phyloP scores from a whole-genome alignment of 2,113 vertebrate species.

The Bothrops jararaca region DNA sequence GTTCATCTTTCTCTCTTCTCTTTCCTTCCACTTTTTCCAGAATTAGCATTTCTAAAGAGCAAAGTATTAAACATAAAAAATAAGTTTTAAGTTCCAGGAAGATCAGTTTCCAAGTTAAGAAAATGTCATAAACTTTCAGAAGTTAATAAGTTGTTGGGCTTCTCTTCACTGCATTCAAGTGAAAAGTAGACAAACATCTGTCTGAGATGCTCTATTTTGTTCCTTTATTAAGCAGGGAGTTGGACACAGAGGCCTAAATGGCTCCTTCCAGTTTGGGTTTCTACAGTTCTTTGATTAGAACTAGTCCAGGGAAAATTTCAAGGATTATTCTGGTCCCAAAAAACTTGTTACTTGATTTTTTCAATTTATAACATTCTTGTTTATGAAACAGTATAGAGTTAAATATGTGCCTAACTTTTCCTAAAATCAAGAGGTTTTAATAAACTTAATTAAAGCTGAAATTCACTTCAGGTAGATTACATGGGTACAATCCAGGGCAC shows the following conservation, averaged over 20 bases:
- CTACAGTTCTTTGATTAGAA: not conserved
- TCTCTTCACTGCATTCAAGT: not conserved
- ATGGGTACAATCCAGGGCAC: not conserved
- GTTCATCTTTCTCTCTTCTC: not conserved
- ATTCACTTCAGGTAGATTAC: not conserved
- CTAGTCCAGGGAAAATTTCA: not conserved
- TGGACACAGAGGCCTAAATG: not conserved
- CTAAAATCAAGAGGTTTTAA: not conserved
- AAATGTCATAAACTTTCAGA: not conserved
- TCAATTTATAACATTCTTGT: not conserved
- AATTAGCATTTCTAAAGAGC: not conserved
- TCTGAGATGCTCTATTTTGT: not conserved
- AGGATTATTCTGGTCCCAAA: rapidly evolving
- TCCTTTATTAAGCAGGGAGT: not conserved
- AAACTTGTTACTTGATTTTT: not conserved
- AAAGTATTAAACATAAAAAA: not conserved
- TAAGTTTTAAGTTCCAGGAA: not conserved
- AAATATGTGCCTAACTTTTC: not conserved
- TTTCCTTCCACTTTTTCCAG: not conserved
- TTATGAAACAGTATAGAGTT: not conserved
- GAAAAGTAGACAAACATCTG: not conserved
- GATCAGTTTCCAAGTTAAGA: not conserved
- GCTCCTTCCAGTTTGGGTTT: not conserved
- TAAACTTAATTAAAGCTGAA: not conserved
- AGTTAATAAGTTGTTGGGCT: not conserved